Evolutionary conservation across 2,113 vertebrate species (phyloP).

Genomic region (Indicator maculatus): DNA sequence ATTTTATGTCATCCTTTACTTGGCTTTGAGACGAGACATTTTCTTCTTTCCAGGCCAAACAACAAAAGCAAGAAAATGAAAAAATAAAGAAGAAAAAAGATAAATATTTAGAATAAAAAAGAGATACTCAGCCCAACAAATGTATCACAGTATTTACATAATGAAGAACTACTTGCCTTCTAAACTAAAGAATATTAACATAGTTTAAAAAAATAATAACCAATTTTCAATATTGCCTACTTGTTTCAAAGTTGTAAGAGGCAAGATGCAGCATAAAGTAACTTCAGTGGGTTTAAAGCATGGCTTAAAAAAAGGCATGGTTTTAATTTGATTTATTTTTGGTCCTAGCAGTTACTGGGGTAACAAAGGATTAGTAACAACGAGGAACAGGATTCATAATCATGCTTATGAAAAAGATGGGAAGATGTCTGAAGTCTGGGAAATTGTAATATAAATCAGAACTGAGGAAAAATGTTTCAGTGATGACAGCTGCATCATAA

Average conservation of each 20-base stretch:
- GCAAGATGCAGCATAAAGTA: neutral
- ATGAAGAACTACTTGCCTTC: neutral
- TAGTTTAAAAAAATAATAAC: neutral
- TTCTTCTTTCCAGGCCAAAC: neutral
- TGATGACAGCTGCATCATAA: neutral
- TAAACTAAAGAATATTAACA: neutral
- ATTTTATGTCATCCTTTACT: neutral
- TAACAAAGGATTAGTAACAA: neutral
- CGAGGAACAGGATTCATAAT: neutral
- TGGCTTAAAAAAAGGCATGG: neutral
- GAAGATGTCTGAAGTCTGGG: neutral
- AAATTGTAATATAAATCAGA: neutral
- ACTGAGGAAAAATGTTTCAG: neutral
- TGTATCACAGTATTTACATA: neutral
- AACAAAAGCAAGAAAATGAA: neutral
- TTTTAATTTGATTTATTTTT: neutral
- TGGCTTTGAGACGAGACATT: neutral
- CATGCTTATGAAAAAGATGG: neutral
- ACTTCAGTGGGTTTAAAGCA: neutral
- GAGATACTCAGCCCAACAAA: neutral
- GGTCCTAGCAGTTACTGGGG: neutral
- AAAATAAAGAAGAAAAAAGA: neutral
- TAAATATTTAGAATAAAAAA: neutral
- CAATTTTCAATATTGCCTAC: neutral
- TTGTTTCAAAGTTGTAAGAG: neutral